Base-by-base conservation (phyloP, 92 coral and sea anemone species). In the Scolanthus callimorphus region DNA sequence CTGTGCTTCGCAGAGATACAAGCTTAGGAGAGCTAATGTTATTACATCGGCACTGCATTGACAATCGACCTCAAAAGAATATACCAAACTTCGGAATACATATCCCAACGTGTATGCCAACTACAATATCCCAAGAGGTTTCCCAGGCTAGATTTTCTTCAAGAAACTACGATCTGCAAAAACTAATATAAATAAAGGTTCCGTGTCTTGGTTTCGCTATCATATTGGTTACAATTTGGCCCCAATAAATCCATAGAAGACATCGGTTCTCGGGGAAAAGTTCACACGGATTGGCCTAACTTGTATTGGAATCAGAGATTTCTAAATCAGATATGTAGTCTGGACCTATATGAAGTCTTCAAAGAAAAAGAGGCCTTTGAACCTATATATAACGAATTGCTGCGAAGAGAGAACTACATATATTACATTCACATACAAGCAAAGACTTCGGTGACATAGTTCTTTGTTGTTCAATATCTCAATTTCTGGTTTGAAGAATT, bases 181-280 rank as follows among this genome's bases (percentile, higher is more conserved):
- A 46, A 4, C 11, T 46, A 46, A 46, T 46, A 46, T 46, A 46
- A 9, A 46, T 46, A 46, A 46, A 46, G 52, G 43, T 34, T 46
- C 52, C 17, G 6, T 9, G 22, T 9, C 11, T 6, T 21, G n/a
- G n/a, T n/a, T n/a, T n/a, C n/a, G n/a, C n/a, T n/a, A n/a, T n/a
- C n/a, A 19, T 46, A 46, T 46, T 46, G 52, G 52, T 4, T 46
- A 4, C 23, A 21, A 46, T 46, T 46, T 21, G 4, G 19, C 12
- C 4, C 23, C 52, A 46, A 46, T 46, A 46, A 46, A 46, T 46
- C 52, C 23, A 9, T 20, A 46, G 22, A 46, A 46, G 52, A 20
- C 52, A 46, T 20, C 52, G 52, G 52, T 46, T 11, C 4, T 9
- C 4, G 52, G 52, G 4, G 12, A 46, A 21, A 46, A 46, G 22